A percentile compares a stretch with the other conserved stretches of the same genome.
phyloP scores from a whole-genome alignment of 2,888 invertebrate species.

The Nomada ruficornis region DNA sequence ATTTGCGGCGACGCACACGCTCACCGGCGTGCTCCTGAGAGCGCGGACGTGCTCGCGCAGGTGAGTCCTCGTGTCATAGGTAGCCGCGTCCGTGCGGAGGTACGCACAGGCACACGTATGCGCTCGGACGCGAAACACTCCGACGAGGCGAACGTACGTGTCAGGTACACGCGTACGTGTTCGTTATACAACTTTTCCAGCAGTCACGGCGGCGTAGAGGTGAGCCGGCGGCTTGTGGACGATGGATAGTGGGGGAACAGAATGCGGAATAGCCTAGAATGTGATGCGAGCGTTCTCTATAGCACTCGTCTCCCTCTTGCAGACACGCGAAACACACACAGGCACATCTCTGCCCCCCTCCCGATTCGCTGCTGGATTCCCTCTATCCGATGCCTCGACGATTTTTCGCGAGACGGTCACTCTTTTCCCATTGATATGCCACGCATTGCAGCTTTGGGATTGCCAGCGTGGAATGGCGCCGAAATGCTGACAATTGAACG shows the following conservation, averaged over 20 bases:
- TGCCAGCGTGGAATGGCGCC: constrained; percentile 25
- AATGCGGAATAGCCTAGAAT: constrained; percentile 85
- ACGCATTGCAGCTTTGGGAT: constrained; percentile 38
- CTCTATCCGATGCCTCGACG: constrained; percentile 28
- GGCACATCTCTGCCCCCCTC: neutral
- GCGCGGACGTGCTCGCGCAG: constrained; percentile 40
- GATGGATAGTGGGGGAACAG: constrained; percentile 82
- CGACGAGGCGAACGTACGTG: constrained; percentile 62
- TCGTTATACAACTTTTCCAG: constrained; percentile 79
- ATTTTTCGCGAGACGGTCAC: constrained; percentile 17
- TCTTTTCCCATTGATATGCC: constrained; percentile 27
- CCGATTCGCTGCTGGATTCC: constrained; percentile 23
- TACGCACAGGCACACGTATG: neutral
- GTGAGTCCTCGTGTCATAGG: constrained; percentile 60
- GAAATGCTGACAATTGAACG: constrained; percentile 44
- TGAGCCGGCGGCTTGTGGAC: constrained; percentile 79
- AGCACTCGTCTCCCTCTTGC: constrained; percentile 59
- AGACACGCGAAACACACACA: too few species aligned
- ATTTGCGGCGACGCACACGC: constrained; percentile 32
- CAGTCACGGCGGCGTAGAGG: constrained; percentile 77
- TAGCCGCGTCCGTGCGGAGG: constrained; percentile 44
- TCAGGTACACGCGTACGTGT: constrained; percentile 75
- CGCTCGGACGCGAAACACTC: constrained; percentile 28
- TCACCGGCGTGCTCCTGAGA: neutral
- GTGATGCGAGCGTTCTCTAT: constrained; percentile 82